Evolutionary conservation across 2,888 invertebrate genomes (phyloP), one percentile per base, ranked within the genome.

Genomic region (Teinopalpus imperialis): DNA sequence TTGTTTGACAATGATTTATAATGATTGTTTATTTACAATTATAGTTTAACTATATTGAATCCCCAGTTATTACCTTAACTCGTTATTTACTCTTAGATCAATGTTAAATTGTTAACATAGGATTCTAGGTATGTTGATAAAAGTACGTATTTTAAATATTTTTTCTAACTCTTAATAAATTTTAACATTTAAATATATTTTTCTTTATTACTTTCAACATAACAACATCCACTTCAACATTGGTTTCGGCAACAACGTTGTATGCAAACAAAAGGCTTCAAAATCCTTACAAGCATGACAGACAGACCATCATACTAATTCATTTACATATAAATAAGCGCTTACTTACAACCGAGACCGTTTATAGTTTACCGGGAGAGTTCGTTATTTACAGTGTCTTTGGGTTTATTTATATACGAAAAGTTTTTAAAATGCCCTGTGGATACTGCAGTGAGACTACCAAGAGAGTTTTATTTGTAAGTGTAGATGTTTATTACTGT

Each of bases 271-370:
- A 80, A 70, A 67, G 69, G 35, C 46, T 63, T 61, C 48, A 69
- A 68, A 65, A 71, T 57, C 39, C 52, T 46, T 44, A 63, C 57
- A 73, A 65, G 63, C 76, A 73, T 79, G 69, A 74, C 76, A 66
- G 69, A 75, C 75, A 68, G 59, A 62, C 66, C 53, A 60, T 69
- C 59, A 63, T 35, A 57, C 63, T 75, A 73, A 82, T 78, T 82
- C 67, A 85, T 86, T 85, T 81, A 66, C 82, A 86, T 85, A 69
- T 71, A 77, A 78, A 78, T 67, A 64, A 66, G 58, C 55, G n/a
- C 47, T 52, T 49, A 50, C 54, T 45, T 57, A 54, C 32, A 16
- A 9, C 20, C 14, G 23, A 9, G 48, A 63, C 57, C 51, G 56
- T 63, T 65, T 64, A 66, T 59, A 76, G 73, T 74, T 36, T 34